Conservation (phyloP, 2,797 vertebrate genomes). For the Anas acuta region DNA sequence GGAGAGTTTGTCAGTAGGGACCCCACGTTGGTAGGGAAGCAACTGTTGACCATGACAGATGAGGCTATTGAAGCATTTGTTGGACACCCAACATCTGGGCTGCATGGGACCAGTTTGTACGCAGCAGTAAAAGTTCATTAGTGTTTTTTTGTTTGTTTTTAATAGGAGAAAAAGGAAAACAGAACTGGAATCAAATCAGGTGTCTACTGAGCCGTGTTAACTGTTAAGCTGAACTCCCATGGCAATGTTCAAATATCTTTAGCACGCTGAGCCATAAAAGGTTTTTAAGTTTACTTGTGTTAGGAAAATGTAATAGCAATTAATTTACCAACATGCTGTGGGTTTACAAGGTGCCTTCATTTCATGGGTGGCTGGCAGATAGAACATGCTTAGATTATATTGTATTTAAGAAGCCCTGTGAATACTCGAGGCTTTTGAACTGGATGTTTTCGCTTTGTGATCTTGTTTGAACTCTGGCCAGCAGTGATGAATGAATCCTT, state of each 20-base stretch:
- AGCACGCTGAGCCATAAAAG: constrained; percentile 11
- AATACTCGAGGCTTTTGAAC: background rate
- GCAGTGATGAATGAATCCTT: background rate
- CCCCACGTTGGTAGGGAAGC: background rate
- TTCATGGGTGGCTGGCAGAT: constrained; percentile 54
- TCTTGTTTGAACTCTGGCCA: constrained; percentile 17
- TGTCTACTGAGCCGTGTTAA: constrained; percentile 8
- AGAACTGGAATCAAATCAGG: background rate
- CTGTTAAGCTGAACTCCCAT: constrained; percentile 8
- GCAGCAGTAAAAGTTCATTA: background rate
- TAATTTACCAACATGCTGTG: constrained; percentile 30
- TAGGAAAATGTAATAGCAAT: constrained; percentile 20
- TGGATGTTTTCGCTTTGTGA: background rate
- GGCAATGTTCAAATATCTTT: constrained; percentile 12
- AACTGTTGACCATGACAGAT: background rate
- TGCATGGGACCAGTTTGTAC: background rate
- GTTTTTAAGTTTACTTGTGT: constrained; percentile 34
- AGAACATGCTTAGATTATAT: background rate
- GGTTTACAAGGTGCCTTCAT: constrained; percentile 48
- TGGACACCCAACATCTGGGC: background rate
- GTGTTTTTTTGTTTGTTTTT: background rate
- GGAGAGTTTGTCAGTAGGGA: background rate
- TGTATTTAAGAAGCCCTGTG: background rate
- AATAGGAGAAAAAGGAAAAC: background rate
- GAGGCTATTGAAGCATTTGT: background rate